Evolutionary conservation across 2,113 vertebrate genomes (phyloP).

Genomic region (Lontra canadensis): DNA sequence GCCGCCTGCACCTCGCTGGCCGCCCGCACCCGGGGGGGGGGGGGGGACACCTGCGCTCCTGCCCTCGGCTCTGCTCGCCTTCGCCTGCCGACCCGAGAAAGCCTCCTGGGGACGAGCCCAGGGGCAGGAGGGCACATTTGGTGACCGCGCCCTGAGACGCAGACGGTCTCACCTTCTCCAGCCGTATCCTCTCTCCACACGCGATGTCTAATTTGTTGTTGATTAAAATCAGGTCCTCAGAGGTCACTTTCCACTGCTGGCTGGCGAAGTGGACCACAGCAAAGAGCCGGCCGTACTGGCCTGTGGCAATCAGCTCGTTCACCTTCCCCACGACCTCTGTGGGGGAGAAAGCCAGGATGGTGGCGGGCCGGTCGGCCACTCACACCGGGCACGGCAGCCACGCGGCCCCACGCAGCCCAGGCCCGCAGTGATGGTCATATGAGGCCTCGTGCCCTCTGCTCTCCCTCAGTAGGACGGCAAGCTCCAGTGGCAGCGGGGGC

Average conservation of each 20-base stretch:
- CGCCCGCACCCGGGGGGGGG: rapidly evolving
- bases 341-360: not conserved
- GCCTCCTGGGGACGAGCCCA: rapidly evolving
- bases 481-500: rapidly evolving
- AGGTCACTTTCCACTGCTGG: slow-evolving; percentile 93
- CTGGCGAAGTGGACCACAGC: slow-evolving; percentile 92
- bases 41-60: not conserved
- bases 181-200: slow-evolving; percentile 89
- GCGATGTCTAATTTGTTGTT: slow-evolving; percentile 84
- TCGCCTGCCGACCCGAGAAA: rapidly evolving
- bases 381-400: rapidly evolving
- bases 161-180: slow-evolving; percentile 88
- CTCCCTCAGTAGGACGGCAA: rapidly evolving
- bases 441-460: rapidly evolving
- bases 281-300: slow-evolving; percentile 87
- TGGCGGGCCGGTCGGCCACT: not conserved
- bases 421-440: rapidly evolving
- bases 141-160: rapidly evolving
- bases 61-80: not conserved
- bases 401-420: rapidly evolving
- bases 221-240: slow-evolving; percentile 90
- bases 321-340: slow-evolving; percentile 87
- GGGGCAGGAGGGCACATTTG: rapidly evolving
- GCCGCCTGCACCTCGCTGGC: rapidly evolving
- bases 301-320: slow-evolving; percentile 83